These are phyloP conservation scores for Diachasma alloeum DNA, from an alignment of 1,140 invertebrate species.

Conservation along the genomic window DNA sequence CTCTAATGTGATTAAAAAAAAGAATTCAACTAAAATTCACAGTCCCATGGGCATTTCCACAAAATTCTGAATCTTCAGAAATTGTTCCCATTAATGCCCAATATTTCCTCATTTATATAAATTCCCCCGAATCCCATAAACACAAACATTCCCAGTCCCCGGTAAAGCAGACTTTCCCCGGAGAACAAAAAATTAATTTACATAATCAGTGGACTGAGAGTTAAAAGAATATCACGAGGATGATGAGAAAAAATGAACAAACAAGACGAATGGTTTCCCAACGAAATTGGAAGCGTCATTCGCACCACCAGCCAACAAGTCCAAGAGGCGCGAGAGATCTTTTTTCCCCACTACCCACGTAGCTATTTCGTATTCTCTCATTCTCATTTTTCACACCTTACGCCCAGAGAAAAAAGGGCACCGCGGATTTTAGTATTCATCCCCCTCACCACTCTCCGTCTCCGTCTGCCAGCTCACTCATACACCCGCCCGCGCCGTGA, in stretches of 20 bases:
- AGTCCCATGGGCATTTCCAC: too few relatives aligned
- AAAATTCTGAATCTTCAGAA: too few relatives aligned
- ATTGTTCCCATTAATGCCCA: too few relatives aligned
- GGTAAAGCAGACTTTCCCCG: constrained; percentile 7
- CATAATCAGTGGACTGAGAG: constrained; percentile 8
- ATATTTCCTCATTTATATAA: too few relatives aligned
- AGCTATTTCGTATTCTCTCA: constrained; percentile 27
- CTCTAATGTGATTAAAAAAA: too few relatives aligned
- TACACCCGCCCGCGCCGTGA: constrained; percentile 32
- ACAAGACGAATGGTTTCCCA: constrained; percentile 6
- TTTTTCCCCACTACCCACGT: constrained; percentile 10
- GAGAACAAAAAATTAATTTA: constrained; percentile 11
- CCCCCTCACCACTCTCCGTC: not conserved
- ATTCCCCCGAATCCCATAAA: not conserved
- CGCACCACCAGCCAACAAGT: not conserved
- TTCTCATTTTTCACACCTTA: constrained; percentile 40
- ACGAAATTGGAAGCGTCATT: constrained; percentile 19
- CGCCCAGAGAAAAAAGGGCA: constrained; percentile 11
- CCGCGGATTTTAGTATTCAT: constrained; percentile 8
- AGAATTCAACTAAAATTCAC: too few relatives aligned
- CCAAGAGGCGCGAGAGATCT: not conserved
- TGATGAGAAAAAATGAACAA: not conserved
- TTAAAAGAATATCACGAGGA: not conserved
- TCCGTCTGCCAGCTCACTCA: not conserved
- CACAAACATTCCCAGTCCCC: constrained; percentile 14